phyloP scores from a whole-genome alignment of 1,140 invertebrate species.

The Agrypnia vestita region DNA sequence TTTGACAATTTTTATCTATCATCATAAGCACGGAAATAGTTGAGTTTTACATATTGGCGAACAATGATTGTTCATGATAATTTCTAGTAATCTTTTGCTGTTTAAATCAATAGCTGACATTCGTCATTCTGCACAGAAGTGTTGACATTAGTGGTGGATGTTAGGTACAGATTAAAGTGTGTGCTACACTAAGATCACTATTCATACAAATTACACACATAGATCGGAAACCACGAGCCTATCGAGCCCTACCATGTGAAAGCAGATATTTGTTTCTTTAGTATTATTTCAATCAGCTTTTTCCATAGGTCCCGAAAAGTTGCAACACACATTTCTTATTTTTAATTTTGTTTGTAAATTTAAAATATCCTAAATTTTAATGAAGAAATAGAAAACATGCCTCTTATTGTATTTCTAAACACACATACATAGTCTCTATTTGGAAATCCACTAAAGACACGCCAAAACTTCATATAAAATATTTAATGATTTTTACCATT shows the following conservation, averaged over 20 bases:
- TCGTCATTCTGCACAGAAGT: too few species aligned
- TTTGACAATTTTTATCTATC: too few species aligned
- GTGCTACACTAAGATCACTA: background rate
- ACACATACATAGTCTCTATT: constrained; percentile 40
- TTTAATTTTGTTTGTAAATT: background rate
- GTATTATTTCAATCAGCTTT: background rate
- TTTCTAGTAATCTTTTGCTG: too few species aligned
- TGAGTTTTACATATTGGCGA: too few species aligned
- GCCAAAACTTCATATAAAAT: constrained; percentile 26
- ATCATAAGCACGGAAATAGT: too few species aligned
- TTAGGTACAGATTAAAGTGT: too few species aligned
- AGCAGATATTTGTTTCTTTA: background rate
- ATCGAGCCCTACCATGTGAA: background rate
- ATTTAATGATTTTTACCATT: constrained; percentile 44
- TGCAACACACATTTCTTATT: background rate
- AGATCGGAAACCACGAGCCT: background rate
- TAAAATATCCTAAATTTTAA: constrained; percentile 6
- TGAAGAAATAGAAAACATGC: constrained; percentile 27
- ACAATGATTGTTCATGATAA: too few species aligned
- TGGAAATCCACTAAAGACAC: constrained; percentile 41
- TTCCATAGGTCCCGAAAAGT: constrained; percentile 5
- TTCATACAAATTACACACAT: constrained; percentile 8
- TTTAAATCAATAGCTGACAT: too few species aligned
- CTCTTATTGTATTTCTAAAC: constrained; percentile 32
- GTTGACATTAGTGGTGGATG: too few species aligned